These are phyloP conservation scores for Acanthoscelides obtectus DNA, from an alignment of 2,888 invertebrate genomes.

Conservation along the genomic window DNA sequence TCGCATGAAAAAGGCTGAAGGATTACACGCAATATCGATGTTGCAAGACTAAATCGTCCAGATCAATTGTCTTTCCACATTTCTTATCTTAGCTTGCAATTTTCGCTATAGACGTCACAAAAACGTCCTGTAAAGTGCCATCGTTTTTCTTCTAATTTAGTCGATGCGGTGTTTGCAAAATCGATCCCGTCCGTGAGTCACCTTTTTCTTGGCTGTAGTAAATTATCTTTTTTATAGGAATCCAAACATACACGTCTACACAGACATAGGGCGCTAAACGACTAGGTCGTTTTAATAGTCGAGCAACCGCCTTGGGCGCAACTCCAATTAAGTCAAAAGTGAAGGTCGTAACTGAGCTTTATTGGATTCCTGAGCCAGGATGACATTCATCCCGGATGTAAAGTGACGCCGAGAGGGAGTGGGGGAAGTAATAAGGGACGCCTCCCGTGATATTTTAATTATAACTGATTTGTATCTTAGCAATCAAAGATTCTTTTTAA, in stretches of 20 bases:
- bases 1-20: too few relatives aligned
- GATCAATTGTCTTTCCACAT: neutral
- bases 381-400: too few relatives aligned
- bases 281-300: neutral
- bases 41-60: neutral
- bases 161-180: constrained; percentile 27
- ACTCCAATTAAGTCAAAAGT: constrained; percentile 20
- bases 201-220: constrained; percentile 25
- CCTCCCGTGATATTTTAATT: too few relatives aligned
- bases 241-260: constrained; percentile 22
- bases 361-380: constrained; percentile 6
- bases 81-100: neutral
- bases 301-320: constrained; percentile 8
- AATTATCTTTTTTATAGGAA: constrained; percentile 30
- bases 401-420: too few relatives aligned
- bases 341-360: constrained; percentile 16
- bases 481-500: too few relatives aligned
- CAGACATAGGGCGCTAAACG: neutral
- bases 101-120: neutral
- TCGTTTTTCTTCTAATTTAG: neutral
- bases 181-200: constrained; percentile 29
- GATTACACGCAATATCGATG: neutral
- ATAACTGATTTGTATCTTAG: too few relatives aligned
- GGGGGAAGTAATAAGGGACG: too few relatives aligned
- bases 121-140: neutral